Percentiles rank a stretch among this genome's conserved stretches.
These are phyloP conservation scores for Aplysia californica DNA, from an alignment of 1,140 invertebrate genomes.

Conservation along the genomic window DNA sequence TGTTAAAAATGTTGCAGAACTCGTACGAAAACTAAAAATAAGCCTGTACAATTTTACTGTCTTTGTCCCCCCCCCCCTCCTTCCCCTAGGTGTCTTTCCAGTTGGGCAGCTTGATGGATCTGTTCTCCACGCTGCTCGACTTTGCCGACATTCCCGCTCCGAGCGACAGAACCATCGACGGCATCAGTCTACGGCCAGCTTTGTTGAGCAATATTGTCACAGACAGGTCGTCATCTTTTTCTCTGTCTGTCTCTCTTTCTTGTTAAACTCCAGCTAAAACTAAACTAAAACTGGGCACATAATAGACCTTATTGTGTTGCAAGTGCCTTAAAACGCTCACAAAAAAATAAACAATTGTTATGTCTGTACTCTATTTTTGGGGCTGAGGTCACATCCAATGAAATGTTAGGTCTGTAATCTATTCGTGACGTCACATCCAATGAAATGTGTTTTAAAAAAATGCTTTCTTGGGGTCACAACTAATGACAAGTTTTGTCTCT, in stretches of 20 bases:
- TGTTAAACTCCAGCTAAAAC: too few species aligned
- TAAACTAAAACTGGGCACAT: too few species aligned
- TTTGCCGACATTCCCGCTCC: conserved; percentile 60
- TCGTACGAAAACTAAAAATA: too few species aligned
- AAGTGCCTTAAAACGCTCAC: too few species aligned
- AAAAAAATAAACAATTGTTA: too few species aligned
- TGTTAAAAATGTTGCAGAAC: too few species aligned
- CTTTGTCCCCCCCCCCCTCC: not conserved
- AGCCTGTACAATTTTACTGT: not conserved
- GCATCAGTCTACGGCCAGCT: conserved; percentile 56
- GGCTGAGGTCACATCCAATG: too few species aligned
- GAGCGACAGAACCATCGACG: conserved; percentile 65
- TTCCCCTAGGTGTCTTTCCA: conserved; percentile 67
- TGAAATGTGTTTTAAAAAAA: not conserved
- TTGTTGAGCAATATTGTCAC: conserved; percentile 49
- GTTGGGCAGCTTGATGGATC: conserved; percentile 68
- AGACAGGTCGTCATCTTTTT: conserved; percentile 49
- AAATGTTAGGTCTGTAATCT: not conserved
- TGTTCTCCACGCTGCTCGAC: conserved; percentile 66
- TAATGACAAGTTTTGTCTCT: too few species aligned
- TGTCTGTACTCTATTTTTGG: not conserved
- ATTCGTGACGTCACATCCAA: not conserved
- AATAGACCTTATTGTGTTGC: too few species aligned
- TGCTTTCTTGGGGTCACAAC: too few species aligned
- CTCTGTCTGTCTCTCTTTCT: too few species aligned